phyloP scores from a whole-genome alignment of 2,797 vertebrate species.

The Balearica regulorum region DNA sequence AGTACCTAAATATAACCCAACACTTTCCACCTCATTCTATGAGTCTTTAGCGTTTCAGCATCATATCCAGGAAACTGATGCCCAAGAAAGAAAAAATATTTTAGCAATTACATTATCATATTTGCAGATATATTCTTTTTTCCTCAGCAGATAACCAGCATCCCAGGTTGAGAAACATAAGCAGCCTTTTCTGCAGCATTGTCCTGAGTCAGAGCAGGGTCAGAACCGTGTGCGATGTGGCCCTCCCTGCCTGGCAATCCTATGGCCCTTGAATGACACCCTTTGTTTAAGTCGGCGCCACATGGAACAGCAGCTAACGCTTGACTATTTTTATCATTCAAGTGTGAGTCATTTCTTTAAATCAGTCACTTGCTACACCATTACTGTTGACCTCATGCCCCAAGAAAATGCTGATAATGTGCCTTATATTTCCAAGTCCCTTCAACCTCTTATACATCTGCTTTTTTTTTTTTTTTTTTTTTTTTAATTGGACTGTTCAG shows the following conservation, averaged over 20 bases:
- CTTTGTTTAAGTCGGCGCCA: constrained; percentile 23
- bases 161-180: not conserved
- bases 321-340: constrained; percentile 31
- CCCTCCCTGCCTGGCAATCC: not conserved
- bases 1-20: not conserved
- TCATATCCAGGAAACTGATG: not conserved
- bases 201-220: not conserved
- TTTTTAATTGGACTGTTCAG: not conserved
- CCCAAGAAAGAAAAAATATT: not conserved
- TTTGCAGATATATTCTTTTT: not conserved
- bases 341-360: constrained; percentile 9
- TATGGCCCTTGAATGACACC: not conserved
- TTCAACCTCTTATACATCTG: not conserved
- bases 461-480: not conserved
- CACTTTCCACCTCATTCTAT: not conserved
- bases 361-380: not conserved
- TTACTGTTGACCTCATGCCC: not conserved
- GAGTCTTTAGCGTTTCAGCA: not conserved
- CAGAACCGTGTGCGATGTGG: not conserved
- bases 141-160: not conserved
- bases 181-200: not conserved
- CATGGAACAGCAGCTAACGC: constrained; percentile 4
- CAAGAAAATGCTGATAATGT: not conserved
- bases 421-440: constrained; percentile 10
- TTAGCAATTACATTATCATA: not conserved